Conservation (phyloP, 2,113 vertebrate genomes). For the Tricholaema leucomelas region DNA sequence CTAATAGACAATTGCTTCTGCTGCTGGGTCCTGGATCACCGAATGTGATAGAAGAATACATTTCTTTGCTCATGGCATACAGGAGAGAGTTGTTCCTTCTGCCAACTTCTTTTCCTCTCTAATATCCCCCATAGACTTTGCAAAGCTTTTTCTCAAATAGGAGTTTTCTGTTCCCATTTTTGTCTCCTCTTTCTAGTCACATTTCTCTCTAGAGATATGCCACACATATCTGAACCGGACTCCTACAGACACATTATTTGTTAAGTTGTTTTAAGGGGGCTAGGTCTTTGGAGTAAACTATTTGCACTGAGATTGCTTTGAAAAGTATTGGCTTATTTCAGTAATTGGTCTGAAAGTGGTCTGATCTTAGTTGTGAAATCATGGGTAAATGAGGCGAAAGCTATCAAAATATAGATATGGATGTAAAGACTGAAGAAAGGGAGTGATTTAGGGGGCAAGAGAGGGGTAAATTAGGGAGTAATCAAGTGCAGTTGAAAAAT, state of each 20-base stretch:
- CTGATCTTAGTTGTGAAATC: not conserved
- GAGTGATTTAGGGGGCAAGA: not conserved
- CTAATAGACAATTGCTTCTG: not conserved
- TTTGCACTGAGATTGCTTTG: not conserved
- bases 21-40: not conserved
- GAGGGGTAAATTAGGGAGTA: not conserved
- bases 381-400: not conserved
- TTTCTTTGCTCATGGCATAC: not conserved
- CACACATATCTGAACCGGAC: not conserved
- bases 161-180: not conserved
- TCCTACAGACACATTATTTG: not conserved
- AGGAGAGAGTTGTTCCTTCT: not conserved
- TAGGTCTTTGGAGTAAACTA: not conserved
- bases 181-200: not conserved
- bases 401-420: not conserved
- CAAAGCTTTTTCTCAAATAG: not conserved
- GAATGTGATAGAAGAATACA: not conserved
- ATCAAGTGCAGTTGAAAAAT: not conserved
- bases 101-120: not conserved
- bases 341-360: not conserved
- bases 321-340: not conserved
- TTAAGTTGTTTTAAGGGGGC: fast-evolving
- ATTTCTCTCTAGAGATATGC: not conserved
- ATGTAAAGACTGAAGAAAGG: slow-evolving; percentile 5
- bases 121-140: not conserved